These are phyloP conservation scores for Phenganax subtilis DNA, from an alignment of 92 coral and sea anemone species.

Conservation along the genomic window DNA sequence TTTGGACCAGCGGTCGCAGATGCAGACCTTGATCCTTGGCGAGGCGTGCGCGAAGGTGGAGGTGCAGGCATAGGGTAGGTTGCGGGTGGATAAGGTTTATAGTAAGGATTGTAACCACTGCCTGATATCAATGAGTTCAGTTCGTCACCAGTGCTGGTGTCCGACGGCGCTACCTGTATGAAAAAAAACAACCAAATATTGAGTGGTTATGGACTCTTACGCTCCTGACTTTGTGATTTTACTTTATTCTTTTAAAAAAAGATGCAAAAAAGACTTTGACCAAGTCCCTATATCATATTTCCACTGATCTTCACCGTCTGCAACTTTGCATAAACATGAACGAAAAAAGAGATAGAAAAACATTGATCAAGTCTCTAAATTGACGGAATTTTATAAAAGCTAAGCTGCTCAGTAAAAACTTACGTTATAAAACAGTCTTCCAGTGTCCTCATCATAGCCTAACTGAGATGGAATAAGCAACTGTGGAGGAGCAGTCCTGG, in stretches of 20 bases:
- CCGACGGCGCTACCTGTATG: conserved; percentile 28
- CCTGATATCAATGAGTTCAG: conserved; percentile 34
- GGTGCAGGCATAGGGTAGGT: conserved; percentile 96
- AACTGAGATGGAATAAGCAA: conserved; percentile 64
- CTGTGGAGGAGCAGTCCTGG: conserved; percentile 80
- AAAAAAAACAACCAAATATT: background rate
- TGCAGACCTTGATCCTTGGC: conserved; percentile 53
- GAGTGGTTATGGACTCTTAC: no score
- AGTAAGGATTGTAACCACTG: conserved; percentile 65
- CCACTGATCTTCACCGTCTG: no score
- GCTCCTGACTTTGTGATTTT: no score
- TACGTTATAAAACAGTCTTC: conserved; percentile 78
- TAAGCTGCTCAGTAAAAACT: background rate
- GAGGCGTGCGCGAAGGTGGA: conserved; percentile 79
- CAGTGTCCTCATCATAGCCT: conserved; percentile 68
- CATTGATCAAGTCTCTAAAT: no score
- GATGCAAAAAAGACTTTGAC: no score
- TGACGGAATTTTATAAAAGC: background rate
- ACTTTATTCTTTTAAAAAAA: no score
- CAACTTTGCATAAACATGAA: no score
- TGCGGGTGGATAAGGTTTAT: conserved; percentile 63
- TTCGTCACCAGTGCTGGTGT: conserved; percentile 26
- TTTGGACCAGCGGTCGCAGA: conserved; percentile 49
- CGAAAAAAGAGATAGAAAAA: no score
- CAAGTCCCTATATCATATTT: no score